phyloP scores from a whole-genome alignment of 2,113 vertebrate species.

The Sylvilagus bachmani region DNA sequence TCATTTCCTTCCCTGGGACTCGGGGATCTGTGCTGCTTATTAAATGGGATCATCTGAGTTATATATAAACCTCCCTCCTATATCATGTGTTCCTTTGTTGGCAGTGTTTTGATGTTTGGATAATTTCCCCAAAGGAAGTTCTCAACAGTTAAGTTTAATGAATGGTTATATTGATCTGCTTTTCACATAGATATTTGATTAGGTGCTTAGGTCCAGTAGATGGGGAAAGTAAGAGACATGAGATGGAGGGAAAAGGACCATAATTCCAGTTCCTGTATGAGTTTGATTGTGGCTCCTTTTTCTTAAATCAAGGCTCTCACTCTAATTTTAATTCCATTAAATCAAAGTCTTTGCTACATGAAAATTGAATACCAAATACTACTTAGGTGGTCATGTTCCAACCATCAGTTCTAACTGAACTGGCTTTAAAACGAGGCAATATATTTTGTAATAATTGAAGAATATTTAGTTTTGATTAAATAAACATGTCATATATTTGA shows the following conservation, averaged over 20 bases:
- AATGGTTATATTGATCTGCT: neutral
- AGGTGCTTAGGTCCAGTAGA: neutral
- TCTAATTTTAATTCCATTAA: constrained; percentile 8
- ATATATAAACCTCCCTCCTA: constrained; percentile 51
- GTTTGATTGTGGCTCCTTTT: neutral
- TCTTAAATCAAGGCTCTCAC: neutral
- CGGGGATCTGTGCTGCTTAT: constrained; percentile 72
- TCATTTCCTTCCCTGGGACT: constrained; percentile 69
- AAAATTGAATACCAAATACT: constrained; percentile 13
- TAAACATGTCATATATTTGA: constrained; percentile 13
- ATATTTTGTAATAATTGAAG: neutral
- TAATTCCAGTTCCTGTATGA: constrained; percentile 37
- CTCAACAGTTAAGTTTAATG: constrained; percentile 22
- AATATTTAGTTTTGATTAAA: constrained; percentile 37
- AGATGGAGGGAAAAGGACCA: neutral
- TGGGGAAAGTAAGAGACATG: neutral
- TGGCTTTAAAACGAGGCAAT: neutral
- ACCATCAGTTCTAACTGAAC: neutral
- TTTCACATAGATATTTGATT: neutral
- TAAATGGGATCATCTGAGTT: constrained; percentile 73
- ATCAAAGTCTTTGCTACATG: neutral
- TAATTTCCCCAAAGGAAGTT: constrained; percentile 74
- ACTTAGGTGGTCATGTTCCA: neutral
- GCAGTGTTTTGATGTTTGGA: constrained; percentile 76
- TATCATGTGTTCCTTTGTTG: constrained; percentile 71